Evolutionary conservation across 2,888 invertebrate genomes (phyloP).

Genomic region (Nemotelus pantherinus): DNA sequence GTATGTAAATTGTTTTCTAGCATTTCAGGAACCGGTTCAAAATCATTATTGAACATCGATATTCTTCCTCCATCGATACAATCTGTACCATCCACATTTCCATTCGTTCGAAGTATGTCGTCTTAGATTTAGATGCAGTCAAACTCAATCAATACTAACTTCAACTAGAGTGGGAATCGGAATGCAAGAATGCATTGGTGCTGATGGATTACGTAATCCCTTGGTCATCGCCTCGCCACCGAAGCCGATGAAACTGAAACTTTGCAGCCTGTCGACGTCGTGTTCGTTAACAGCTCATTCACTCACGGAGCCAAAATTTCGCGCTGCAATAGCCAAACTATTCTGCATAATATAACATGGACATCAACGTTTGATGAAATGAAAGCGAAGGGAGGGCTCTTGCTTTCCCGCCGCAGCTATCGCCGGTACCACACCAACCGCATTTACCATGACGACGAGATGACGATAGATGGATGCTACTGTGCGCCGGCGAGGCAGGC

Average conservation of each 20-base stretch:
- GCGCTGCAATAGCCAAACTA: slow-evolving; percentile 12
- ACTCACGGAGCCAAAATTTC: slow-evolving; percentile 19
- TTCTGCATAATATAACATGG: background rate
- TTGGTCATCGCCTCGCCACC: slow-evolving; percentile 9
- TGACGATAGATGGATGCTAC: background rate
- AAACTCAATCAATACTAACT: slow-evolving; percentile 42
- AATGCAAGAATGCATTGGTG: slow-evolving; percentile 37
- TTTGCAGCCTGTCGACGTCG: background rate
- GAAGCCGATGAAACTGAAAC: slow-evolving; percentile 18
- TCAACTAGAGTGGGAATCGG: slow-evolving; percentile 28
- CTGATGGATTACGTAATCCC: slow-evolving; percentile 38
- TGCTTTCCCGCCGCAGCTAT: background rate
- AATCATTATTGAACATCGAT: no score
- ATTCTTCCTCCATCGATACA: no score
- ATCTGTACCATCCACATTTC: no score
- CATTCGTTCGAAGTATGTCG: background rate
- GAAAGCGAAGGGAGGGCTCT: slow-evolving; percentile 19
- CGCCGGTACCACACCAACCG: background rate
- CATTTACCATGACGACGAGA: background rate
- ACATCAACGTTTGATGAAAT: background rate
- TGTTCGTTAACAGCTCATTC: background rate
- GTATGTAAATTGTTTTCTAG: no score
- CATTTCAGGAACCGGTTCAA: no score
- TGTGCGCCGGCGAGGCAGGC: slow-evolving; percentile 1
- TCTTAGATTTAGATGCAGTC: slow-evolving; percentile 24